Evolutionary conservation across 2,113 vertebrate genomes (phyloP).

Genomic region (Hemiprocne comata): DNA sequence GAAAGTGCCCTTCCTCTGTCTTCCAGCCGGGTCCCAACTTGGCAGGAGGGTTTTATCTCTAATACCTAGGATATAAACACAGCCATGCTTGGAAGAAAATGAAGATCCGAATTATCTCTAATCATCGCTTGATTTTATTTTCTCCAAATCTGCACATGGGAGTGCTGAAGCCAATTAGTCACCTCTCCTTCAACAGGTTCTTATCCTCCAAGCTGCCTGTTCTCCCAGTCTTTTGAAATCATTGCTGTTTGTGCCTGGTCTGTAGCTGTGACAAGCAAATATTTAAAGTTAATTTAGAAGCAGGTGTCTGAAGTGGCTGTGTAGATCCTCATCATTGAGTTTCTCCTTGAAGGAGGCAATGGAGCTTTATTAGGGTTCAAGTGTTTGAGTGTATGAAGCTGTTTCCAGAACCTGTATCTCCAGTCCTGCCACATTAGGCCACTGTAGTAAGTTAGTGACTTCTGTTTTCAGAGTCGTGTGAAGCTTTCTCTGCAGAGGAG

Average conservation of each 20-base stretch:
- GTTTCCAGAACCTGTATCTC: conserved; percentile 36
- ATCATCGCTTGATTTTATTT: neutral
- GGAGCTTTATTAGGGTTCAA: conserved; percentile 6
- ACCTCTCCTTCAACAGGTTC: neutral
- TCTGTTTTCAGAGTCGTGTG: neutral
- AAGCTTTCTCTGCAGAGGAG: conserved; percentile 18
- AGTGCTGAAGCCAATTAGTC: neutral
- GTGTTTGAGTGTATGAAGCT: neutral
- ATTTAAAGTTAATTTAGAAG: conserved; percentile 21
- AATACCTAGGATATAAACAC: neutral
- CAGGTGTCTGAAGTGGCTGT: neutral
- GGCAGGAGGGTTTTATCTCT: neutral
- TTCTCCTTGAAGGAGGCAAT: neutral
- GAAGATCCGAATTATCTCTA: neutral
- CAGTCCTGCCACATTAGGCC: conserved; percentile 34
- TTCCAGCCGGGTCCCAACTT: neutral
- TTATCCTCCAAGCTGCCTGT: neutral
- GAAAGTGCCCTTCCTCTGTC: neutral
- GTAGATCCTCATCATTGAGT: neutral
- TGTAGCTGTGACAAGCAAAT: neutral
- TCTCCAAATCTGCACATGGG: neutral
- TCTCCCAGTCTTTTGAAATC: neutral
- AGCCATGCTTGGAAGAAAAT: conserved; percentile 14
- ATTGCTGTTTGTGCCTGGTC: neutral
- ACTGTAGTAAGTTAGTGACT: neutral